Conservation (phyloP, 53 echinoderm and acorn worm genomes). For the Henricia sp. region DNA sequence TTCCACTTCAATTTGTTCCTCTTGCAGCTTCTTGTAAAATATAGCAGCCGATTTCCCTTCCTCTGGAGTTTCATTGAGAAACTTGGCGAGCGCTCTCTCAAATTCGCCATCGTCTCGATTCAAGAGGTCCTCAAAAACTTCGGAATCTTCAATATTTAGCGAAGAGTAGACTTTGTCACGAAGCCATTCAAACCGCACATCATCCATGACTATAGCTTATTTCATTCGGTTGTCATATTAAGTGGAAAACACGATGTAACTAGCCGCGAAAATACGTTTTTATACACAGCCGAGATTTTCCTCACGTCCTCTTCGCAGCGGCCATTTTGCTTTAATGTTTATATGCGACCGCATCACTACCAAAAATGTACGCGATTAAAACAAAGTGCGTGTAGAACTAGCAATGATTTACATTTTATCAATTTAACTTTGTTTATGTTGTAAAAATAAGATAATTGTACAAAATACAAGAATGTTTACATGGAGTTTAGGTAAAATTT, state of each 20-base stretch:
- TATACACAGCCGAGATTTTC: background rate
- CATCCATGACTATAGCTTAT: constrained; percentile 77
- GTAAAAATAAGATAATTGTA: too few species aligned
- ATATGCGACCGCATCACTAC: constrained; percentile 22
- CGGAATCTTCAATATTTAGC: constrained; percentile 80
- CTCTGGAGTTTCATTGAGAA: constrained; percentile 94
- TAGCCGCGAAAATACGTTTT: background rate
- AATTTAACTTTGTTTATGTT: too few species aligned
- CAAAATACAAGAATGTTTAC: too few species aligned
- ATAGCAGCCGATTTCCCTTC: constrained; percentile 93
- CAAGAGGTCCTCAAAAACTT: constrained; percentile 95
- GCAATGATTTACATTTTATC: background rate
- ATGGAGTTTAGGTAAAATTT: too few species aligned
- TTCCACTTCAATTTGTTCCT: constrained; percentile 93
- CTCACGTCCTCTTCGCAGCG: background rate
- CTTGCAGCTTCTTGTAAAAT: constrained; percentile 88
- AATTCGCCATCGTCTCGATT: constrained; percentile 97
- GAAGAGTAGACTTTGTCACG: constrained; percentile 88
- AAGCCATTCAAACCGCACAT: constrained; percentile 96
- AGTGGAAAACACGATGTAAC: background rate
- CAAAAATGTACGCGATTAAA: background rate
- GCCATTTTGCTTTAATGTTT: constrained; percentile 42
- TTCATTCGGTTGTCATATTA: background rate
- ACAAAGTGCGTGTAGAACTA: background rate
- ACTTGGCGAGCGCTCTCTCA: constrained; percentile 88